Evolutionary conservation across 2,113 vertebrate genomes (phyloP), one percentile per base, ranked within the genome.

Genomic region (Phoenicopterus ruber): DNA sequence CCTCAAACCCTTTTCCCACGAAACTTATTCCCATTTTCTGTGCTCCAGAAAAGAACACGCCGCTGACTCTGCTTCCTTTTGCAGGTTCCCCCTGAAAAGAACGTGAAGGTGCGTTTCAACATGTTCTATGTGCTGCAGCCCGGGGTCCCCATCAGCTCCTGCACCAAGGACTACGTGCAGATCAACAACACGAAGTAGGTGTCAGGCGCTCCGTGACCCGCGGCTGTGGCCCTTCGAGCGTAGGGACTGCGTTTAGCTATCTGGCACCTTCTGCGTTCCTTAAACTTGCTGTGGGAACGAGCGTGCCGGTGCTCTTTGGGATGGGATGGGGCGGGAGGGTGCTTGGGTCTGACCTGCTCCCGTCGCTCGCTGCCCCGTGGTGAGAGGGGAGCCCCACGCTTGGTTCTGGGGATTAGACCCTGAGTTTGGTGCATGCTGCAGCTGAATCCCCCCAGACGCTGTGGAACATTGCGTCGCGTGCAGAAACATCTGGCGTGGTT

Each of bases 111-210:
- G 89, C 97, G 96, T 4, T 99, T 99, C 97, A 97, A 95, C 20
- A 88, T 95, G 92, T 99, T 99, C 97, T 98, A 98, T 22, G 61
- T 99, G 95, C 82, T 97, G 31, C 98, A 99, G 58, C 98, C 98
- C 0, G 96, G 94, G 0, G 17, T 94, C 34, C 86, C 95, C 0
- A 20, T 93, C 21, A 59, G 17, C 11, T 72, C 58, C 16, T 99
- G 99, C 94, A 29, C 55, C 71, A 99, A 99, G 90, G 99, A 99
- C 97, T 99, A 98, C 0, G 98, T 99, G 93, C 79, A 98, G 86
- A 42, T 99, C 95, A 98, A 98, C 0, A 92, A 87, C 49, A 97
- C 98, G 2, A 99, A 80, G 99, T 99, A 87, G 98, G 99, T 82
- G 4, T 29, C 5, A 5, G 11, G 50, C 25, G 16, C 54, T 40